Evolutionary conservation across 1,140 invertebrate species (phyloP).

Genomic region (Ridgeia piscesae): DNA sequence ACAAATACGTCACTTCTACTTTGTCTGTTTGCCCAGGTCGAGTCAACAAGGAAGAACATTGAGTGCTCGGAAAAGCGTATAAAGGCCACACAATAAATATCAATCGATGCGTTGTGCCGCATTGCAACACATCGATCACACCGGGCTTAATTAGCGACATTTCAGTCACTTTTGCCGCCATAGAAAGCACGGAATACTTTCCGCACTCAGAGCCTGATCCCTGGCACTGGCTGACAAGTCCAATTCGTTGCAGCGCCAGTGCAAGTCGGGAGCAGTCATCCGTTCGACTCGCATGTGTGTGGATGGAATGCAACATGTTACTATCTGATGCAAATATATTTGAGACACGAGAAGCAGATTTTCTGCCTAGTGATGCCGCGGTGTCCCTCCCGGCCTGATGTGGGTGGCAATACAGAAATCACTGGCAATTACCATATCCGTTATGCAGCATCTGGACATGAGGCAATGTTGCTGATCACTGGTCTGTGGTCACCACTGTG

Average conservation of each 20-base stretch:
- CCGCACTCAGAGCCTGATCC: neutral
- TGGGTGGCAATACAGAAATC: neutral
- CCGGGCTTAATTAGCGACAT: neutral
- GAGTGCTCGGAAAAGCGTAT: neutral
- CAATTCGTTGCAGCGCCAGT: neutral
- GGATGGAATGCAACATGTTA: neutral
- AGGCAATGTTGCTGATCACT: neutral
- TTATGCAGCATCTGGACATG: neutral
- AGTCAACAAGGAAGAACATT: neutral
- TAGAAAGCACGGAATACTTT: neutral
- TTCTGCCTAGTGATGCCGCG: neutral
- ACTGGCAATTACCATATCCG: neutral
- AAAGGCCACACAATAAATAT: neutral
- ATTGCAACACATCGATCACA: neutral
- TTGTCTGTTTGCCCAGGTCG: neutral
- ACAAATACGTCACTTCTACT: neutral
- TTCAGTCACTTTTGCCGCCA: neutral
- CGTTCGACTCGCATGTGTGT: neutral
- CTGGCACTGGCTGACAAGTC: neutral
- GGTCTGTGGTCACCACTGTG: neutral
- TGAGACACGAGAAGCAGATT: neutral
- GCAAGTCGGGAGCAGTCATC: neutral
- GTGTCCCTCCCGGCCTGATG: neutral
- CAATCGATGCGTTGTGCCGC: neutral
- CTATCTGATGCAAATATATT: slow-evolving; percentile 6